These are phyloP conservation scores for Anguilla marmorata DNA, from an alignment of 2,797 vertebrate genomes.

Conservation along the genomic window DNA sequence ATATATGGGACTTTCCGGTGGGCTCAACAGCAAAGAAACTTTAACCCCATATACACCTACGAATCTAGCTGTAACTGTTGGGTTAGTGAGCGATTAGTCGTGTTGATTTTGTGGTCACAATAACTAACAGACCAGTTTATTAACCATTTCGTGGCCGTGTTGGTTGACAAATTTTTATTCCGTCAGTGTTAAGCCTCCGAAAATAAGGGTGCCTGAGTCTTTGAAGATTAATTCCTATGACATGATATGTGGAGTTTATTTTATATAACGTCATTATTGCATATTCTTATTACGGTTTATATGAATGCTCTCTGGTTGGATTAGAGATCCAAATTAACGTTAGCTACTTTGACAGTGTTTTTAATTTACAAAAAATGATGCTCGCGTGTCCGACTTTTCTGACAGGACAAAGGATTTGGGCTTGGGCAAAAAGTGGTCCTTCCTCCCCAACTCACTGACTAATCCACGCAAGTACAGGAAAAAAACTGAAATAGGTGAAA, in stretches of 20 bases:
- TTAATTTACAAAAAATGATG: neutral
- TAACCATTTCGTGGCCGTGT: neutral
- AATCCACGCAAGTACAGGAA: slow-evolving; percentile 29
- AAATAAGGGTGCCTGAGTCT: neutral
- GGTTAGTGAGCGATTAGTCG: neutral
- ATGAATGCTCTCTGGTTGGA: neutral
- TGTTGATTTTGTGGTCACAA: slow-evolving; percentile 3
- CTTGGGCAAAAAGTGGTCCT: too few relatives aligned
- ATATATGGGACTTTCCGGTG: slow-evolving; percentile 87
- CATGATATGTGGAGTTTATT: neutral
- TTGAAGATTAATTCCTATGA: neutral
- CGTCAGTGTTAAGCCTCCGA: too few relatives aligned
- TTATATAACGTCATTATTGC: neutral
- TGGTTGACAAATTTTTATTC: neutral
- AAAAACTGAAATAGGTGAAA: slow-evolving; percentile 52
- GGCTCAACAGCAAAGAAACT: slow-evolving; percentile 46
- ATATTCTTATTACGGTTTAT: neutral
- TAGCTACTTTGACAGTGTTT: neutral
- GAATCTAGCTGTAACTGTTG: neutral
- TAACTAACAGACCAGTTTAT: neutral
- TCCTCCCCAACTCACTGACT: neutral
- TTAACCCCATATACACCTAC: slow-evolving; percentile 59
- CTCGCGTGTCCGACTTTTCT: too few relatives aligned
- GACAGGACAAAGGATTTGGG: too few relatives aligned
- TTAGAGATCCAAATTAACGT: neutral